Percentiles rank a stretch among this genome's conserved stretches.
These are phyloP conservation scores for Oenanthe melanoleuca DNA, from an alignment of 2,113 vertebrate species.

Conservation along the genomic window DNA sequence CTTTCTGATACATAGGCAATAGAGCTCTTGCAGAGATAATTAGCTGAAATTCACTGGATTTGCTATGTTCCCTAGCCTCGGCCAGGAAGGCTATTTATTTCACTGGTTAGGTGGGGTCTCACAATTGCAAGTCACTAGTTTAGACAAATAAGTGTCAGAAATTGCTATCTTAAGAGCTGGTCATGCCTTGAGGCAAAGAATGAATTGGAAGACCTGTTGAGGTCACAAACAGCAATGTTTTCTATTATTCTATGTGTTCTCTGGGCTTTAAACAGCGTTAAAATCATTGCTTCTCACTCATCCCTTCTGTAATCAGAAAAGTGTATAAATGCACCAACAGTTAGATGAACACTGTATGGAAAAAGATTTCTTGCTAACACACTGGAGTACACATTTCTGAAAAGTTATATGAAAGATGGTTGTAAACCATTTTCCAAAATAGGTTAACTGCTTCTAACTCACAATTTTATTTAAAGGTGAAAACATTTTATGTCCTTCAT, in stretches of 20 bases:
- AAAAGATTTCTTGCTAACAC: neutral
- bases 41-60: neutral
- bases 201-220: neutral
- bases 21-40: neutral
- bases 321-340: neutral
- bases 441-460: neutral
- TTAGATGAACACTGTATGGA: neutral
- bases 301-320: neutral
- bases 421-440: neutral
- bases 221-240: neutral
- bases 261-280: neutral
- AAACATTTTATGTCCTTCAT: neutral
- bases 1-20: neutral
- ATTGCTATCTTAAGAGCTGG: neutral
- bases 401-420: neutral
- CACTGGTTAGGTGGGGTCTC: neutral
- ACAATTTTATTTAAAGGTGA: constrained; percentile 1
- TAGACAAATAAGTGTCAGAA: neutral
- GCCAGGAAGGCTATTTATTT: neutral
- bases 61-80: fast-evolving
- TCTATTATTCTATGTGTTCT: neutral
- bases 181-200: neutral
- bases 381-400: neutral
- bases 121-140: neutral
- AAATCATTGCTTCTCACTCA: neutral